Evolutionary conservation across 92 coral and sea anemone genomes (phyloP), one percentile per base, ranked within the genome.

Genomic region (Phenganax stokvisi): DNA sequence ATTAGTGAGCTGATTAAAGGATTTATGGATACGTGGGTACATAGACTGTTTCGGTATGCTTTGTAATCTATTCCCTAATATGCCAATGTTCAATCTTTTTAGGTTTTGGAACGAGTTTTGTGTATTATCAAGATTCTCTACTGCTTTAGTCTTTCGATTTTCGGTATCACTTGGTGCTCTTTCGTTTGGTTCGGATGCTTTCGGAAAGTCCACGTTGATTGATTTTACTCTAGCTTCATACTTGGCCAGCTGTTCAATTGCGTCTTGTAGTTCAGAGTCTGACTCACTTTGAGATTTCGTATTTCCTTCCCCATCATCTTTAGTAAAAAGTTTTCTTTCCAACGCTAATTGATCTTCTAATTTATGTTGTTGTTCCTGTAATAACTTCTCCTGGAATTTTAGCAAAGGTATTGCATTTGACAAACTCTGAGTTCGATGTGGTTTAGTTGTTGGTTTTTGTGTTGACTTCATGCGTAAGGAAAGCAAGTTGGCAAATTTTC

Each of bases 331-430:
- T 65, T 79, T 28, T 25, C 63, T 54, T 12, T 79, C 74, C 60
- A 65, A 10, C 6, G 73, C 83, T 31, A 79, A 64, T 27, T 62
- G 57, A 62, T 79, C 73, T 68, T 79, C 83, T 51, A 79, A 16
- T 79, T 54, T 63, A 2, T 52, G 83, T 9, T 79, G 83, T 64
- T 79, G 72, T 15, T 29, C 25, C 83, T 61, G 20, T 64, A 79
- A 37, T 20, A 65, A 62, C 28, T 54, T 56, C 54, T 62, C 74
- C 20, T 79, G 74, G 74, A 51, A 52, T 79, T 65, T 79, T 54
- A 79, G 28, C 9, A 63, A 6, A 60, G 81, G 28, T 11, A 65
- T 20, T 62, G 73, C 16, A 16, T 30, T 9, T n/a, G 9, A 28
- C 13, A 25, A 52, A 6, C n/a, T 63, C n/a, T 16, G 44, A 57